Base-by-base conservation (phyloP, 2,113 vertebrate genomes). In the Telmatochromis sp. region DNA sequence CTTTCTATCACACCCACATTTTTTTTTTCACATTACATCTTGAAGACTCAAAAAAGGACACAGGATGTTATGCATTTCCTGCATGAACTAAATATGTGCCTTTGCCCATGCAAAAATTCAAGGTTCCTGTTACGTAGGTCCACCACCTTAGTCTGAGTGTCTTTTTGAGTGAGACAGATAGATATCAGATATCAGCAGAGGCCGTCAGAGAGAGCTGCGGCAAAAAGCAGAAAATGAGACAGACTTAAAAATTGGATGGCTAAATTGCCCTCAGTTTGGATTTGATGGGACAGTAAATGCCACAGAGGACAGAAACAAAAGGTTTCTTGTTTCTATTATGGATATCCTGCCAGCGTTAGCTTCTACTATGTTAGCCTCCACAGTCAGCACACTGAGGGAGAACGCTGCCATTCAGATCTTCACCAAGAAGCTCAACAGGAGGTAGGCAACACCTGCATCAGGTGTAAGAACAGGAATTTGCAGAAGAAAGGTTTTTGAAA, bases 341-440 rank as follows among this genome's bases (percentile, higher is more conserved):
- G 91, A 92, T 40, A 19, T 87, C 2, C 23, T 91, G 89, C 79
- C 83, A 2, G 11, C 28, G 2, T 51, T 87, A 21, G 68, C 83
- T 4, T 86, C 86, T 60, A 33, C 87, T 3, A 82, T 28, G 28
- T 80, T 92, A 5, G 33, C 84, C 5, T 91, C 93, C 11, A 65
- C 86, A 5, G 89, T 89, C 54, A 81, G 65, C 82, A 88, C 81
- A 85, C 88, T 95, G 63, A 93, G 89, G 60, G 87, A 95, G 50
- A 92, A 53, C 7, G 13, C 81, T 14, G 89, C 73, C 9, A 40
- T 90, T 85, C 89, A 87, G 83, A 91, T 82, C 63, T 57, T 95
- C 63, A 93, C 35, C 87, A 96, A 33, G 86, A 94, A 55, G 33
- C 80, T 89, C 80, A 90, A 51, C 73, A 88, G 82, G 82, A 96